Evolutionary conservation across 2,888 invertebrate genomes (phyloP), one percentile per base, ranked within the genome.

Genomic region (Adineta ricciae): DNA sequence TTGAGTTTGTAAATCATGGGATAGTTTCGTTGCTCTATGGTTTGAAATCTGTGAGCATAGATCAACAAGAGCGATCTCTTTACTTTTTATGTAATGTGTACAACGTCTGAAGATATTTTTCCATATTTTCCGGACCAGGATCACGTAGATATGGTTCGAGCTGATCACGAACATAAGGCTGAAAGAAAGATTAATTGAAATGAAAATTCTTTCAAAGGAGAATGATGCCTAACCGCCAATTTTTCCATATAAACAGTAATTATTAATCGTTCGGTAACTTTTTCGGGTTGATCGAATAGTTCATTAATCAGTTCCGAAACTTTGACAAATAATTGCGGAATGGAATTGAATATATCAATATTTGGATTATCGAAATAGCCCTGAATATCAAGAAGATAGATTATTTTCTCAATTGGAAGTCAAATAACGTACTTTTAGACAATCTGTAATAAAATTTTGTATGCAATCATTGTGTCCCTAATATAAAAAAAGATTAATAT

Each of bases 261-360:
- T 83, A 99, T 95, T 91, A 97, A 96, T 92, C 98, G 98, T 86
- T 95, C 95, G 95, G 98, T 96, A 19, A 99, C 97, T 92, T 96
- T 95, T 87, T 97, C 95, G 0, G 97, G 96, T 90, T 96, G 96
- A 11, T 94, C 94, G 90, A 99, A 99, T 2, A 99, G 97, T 89
- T 94, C 94, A 84, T 90, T 89, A 78, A 92, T 90, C 41, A 87
- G 94, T 92, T 88, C 93, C 93, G 90, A 95, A 93, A 91, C 96
- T 89, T 94, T 94, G 88, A 94, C 94, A 91, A 97, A 97, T 87
- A 98, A 92, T 0, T 95, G 95, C 82, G 96, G 92, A 21, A 97
- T 94, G 86, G 96, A 94, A 84, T 93, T 93, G 91, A 97, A 98
- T 85, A 97, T 94, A 90, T 97, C 96, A 21, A 78, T 78, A 78